Conservation (phyloP, 2,113 vertebrate species). For the Sarotherodon lohbergeri region DNA sequence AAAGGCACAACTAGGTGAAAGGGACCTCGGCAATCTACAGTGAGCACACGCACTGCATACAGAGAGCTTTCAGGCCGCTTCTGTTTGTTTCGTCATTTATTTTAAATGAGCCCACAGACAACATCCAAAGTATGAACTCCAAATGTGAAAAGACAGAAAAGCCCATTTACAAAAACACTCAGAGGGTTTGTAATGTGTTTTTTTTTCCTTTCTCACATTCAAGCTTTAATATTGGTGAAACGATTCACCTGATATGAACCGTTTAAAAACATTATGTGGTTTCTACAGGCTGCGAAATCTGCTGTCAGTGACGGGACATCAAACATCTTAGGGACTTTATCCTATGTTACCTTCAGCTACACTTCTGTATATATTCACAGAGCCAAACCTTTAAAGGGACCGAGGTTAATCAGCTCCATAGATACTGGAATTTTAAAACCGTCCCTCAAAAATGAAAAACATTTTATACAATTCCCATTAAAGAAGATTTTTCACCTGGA, state of each 20-base stretch:
- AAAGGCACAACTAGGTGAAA: background rate
- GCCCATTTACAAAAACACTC: background rate
- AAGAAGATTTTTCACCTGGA: background rate
- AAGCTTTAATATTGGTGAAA: background rate
- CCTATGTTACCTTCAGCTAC: background rate
- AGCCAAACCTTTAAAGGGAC: background rate
- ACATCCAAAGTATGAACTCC: background rate
- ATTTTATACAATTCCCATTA: background rate
- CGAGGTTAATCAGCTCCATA: too few relatives aligned
- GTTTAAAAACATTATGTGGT: background rate
- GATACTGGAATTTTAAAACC: background rate
- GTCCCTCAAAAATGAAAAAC: background rate
- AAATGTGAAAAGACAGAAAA: background rate
- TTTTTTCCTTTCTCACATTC: background rate
- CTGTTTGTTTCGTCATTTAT: background rate
- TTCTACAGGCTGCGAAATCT: background rate
- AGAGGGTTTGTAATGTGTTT: rapidly evolving
- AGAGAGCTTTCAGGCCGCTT: background rate
- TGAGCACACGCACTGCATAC: background rate
- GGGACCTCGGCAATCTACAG: background rate
- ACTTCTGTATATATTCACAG: background rate
- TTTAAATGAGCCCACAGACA: background rate
- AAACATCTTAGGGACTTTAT: background rate
- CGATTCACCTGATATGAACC: background rate
- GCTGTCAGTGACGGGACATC: background rate